Evolutionary conservation across 1,140 invertebrate species (phyloP), one percentile per base, ranked within the genome.

Genomic region (Lasioglossum albipes): DNA sequence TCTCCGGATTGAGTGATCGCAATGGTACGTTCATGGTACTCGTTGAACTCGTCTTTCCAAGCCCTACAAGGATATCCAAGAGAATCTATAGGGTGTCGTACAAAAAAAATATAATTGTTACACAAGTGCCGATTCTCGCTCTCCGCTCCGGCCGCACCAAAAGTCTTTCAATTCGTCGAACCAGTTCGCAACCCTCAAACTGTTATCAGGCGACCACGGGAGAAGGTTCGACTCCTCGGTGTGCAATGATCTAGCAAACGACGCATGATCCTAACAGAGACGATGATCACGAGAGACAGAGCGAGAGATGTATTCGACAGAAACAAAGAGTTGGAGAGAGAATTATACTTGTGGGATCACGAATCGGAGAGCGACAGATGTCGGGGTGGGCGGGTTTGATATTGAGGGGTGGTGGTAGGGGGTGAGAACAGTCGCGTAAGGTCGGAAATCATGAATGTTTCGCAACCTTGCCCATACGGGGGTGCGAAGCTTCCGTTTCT

Each of bases 401-500:
- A 64, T 66, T 66, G 0, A 36, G 36, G 36, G 36, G 36, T 36
- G 36, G 36, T 3, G 36, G 2, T 36, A n/a, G 20, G 18, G 20
- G 5, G 52, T 6, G 52, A 54, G 52, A 84, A 79, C 83, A 82
- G 79, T 84, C 54, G 80, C 70, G 81, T 81, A 83, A 84, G 89
- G 82, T 86, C 84, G 90, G 87, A 91, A 90, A 91, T 91, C 36
- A 84, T 90, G 88, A 91, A 91, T 90, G 85, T 91, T 90, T 92
- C 91, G 94, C 93, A 95, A 96, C 94, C 95, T 95, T 93, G 95
- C 95, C 96, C 96, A 96, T 90, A 95, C 95, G 89, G 96, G 96
- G 91, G 95, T 96, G 93, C 95, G 95, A 91, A 96, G 95, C 88
- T 95, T 95, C 92, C 95, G 94, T 93, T 94, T 94, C 93, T 95